A percentile compares a stretch with the other conserved stretches of the same genome.
Evolutionary conservation across 2,888 invertebrate genomes (phyloP).

Genomic region (Parapristionchus giblindavisi): DNA sequence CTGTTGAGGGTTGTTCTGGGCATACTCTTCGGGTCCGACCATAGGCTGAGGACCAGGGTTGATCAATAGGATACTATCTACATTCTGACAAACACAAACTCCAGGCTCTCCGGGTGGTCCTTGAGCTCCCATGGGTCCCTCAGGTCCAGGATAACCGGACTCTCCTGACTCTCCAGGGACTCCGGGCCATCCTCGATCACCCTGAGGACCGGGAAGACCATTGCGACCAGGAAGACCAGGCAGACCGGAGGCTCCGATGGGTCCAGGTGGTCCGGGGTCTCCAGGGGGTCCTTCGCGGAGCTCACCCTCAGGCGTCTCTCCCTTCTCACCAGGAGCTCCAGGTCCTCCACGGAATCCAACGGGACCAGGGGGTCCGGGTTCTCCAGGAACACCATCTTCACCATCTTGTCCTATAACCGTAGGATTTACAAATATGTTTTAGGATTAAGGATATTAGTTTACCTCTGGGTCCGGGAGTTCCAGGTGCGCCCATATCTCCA

Average conservation of each 20-base stretch:
- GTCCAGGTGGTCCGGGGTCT: conserved; percentile 68
- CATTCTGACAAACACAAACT: conserved; percentile 69
- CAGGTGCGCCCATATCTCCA: conserved; percentile 65
- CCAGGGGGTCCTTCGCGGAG: conserved; percentile 65
- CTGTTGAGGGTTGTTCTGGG: conserved; percentile 39
- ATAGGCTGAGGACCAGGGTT: conserved; percentile 65
- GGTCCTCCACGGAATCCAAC: conserved; percentile 63
- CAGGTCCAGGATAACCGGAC: conserved; percentile 66
- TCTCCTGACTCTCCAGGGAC: conserved; percentile 64
- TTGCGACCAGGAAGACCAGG: conserved; percentile 65
- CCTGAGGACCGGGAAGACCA: conserved; percentile 39
- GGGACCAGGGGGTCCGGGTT: conserved; percentile 31
- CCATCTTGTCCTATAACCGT: conserved; percentile 60
- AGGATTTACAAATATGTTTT: neutral
- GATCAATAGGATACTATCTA: conserved; percentile 68
- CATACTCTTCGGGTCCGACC: conserved; percentile 53
- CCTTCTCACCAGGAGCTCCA: conserved; percentile 69
- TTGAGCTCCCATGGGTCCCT: conserved; percentile 64
- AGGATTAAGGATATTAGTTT: neutral
- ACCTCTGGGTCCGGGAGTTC: conserved; percentile 51
- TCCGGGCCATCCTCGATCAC: conserved; percentile 65
- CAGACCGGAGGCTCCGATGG: conserved; percentile 66
- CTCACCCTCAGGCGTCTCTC: conserved; percentile 67
- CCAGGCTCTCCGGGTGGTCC: conserved; percentile 65
- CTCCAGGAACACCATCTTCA: conserved; percentile 64